Evolutionary conservation across 2,113 vertebrate species (phyloP).

Genomic region (Gracilinanus agilis): DNA sequence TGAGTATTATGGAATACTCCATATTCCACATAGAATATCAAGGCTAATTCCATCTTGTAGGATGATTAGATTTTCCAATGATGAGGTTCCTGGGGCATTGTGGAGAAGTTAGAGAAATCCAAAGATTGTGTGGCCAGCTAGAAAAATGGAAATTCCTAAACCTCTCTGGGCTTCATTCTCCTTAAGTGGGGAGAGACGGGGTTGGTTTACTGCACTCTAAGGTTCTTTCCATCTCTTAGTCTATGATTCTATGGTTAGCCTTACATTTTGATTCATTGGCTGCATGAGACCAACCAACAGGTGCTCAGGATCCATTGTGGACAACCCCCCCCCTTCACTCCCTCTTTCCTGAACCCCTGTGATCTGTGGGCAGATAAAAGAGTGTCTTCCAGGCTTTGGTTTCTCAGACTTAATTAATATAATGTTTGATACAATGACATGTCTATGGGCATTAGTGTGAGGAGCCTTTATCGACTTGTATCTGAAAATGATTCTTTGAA

Average conservation of each 20-base stretch:
- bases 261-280: not conserved
- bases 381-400: slow-evolving; percentile 7
- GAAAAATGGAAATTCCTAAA: not conserved
- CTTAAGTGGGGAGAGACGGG: not conserved
- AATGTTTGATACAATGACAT: slow-evolving; percentile 58
- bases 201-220: not conserved
- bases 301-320: not conserved
- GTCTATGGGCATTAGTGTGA: slow-evolving; percentile 2
- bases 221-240: not conserved
- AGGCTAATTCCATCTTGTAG: not conserved
- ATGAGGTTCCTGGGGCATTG: not conserved
- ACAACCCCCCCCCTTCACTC: not conserved
- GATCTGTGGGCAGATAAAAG: not conserved
- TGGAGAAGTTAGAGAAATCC: not conserved
- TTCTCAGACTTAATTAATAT: slow-evolving; percentile 54
- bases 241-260: not conserved
- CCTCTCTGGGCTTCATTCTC: not conserved
- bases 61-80: not conserved
- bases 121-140: not conserved
- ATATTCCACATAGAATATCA: not conserved
- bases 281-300: not conserved
- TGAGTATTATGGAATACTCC: not conserved
- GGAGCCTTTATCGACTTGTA: slow-evolving; percentile 29
- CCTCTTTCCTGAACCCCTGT: not conserved
- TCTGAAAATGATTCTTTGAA: slow-evolving; percentile 8